Conservation (phyloP, 37 sponge, comb jelly and placozoan genomes). For the Haliclona indistincta region DNA sequence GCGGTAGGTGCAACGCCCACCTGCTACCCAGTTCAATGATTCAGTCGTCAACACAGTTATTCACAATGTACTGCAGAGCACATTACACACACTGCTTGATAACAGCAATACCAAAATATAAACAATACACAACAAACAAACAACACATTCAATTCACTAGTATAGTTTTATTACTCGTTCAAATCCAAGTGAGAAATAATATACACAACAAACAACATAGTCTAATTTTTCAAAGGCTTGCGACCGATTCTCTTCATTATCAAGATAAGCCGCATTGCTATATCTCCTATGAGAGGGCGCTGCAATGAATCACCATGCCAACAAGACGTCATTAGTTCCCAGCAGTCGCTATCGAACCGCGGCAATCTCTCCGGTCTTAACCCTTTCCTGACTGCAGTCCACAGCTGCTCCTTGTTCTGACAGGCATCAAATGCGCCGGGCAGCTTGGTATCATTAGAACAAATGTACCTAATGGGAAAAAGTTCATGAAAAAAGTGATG, state of each 20-base stretch:
- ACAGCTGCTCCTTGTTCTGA: constrained; percentile 86
- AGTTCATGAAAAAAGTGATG: constrained; percentile 1
- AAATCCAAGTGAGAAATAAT: background rate
- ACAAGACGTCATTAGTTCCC: constrained; percentile 87
- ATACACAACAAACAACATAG: background rate
- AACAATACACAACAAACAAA: background rate
- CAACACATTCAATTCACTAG: background rate
- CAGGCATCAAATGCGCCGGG: constrained; percentile 82
- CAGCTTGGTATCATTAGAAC: constrained; percentile 72
- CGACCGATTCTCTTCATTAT: constrained; percentile 72
- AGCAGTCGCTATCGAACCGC: constrained; percentile 74
- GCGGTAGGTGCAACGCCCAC: no score
- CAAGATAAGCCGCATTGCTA: constrained; percentile 51
- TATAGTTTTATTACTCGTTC: background rate
- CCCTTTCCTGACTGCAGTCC: constrained; percentile 85
- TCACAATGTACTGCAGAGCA: no score
- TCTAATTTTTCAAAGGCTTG: constrained; percentile 9
- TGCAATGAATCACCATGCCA: constrained; percentile 75
- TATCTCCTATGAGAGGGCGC: constrained; percentile 78
- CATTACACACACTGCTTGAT: background rate
- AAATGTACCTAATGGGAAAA: constrained; percentile 61
- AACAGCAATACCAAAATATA: background rate
- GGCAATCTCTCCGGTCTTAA: constrained; percentile 87
- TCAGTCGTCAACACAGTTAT: no score
- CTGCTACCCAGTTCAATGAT: no score